These are phyloP conservation scores for Cylindroiulus punctatus DNA, from an alignment of 2,888 invertebrate genomes.

Conservation along the genomic window DNA sequence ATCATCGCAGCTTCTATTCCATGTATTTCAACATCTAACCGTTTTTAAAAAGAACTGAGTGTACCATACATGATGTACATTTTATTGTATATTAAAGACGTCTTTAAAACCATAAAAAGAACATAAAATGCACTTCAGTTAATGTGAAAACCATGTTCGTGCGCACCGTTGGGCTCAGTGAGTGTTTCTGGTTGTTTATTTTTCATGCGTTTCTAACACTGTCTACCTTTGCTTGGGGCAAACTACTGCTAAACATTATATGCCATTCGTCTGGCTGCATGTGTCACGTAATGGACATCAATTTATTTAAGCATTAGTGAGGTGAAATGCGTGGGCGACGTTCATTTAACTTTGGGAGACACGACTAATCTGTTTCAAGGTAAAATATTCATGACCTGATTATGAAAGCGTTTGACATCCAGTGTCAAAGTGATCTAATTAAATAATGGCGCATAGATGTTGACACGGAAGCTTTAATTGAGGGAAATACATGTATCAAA, in stretches of 20 bases:
- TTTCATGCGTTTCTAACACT: neutral
- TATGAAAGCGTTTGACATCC: neutral
- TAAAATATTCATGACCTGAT: slow-evolving; percentile 15
- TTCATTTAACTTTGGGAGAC: neutral
- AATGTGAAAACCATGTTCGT: neutral
- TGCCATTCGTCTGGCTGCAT: neutral
- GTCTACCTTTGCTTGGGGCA: neutral
- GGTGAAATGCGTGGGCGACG: neutral
- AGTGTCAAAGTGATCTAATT: neutral
- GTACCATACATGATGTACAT: too few relatives aligned
- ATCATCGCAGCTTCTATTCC: too few relatives aligned
- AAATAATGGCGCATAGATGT: slow-evolving; percentile 10
- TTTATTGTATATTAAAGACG: too few relatives aligned
- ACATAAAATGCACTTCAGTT: neutral
- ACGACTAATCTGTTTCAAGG: neutral
- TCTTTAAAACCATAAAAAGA: neutral
- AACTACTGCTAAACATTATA: neutral
- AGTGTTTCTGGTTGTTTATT: too few relatives aligned
- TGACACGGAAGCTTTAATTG: neutral
- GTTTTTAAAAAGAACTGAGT: too few relatives aligned
- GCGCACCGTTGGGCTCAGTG: neutral
- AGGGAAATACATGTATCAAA: neutral
- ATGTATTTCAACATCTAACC: too few relatives aligned
- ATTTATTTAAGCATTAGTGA: neutral
- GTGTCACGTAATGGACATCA: neutral